Percentiles rank a stretch among this genome's conserved stretches.
Conservation (phyloP, 2,113 vertebrate genomes). For the Egretta garzetta region DNA sequence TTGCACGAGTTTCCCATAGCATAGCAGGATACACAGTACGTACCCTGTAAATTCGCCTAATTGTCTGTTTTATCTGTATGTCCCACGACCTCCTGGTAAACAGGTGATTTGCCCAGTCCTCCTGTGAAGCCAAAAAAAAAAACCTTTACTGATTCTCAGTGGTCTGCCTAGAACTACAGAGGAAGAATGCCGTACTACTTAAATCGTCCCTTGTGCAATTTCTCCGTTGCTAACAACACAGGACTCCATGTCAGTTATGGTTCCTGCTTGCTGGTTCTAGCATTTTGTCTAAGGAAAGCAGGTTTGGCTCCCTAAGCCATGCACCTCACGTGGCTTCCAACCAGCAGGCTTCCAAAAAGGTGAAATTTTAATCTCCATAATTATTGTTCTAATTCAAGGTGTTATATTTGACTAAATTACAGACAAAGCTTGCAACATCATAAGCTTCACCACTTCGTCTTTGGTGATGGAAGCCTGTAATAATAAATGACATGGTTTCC, state of each 20-base stretch:
- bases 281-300: not conserved
- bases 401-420: not conserved
- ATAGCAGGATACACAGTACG: fast-evolving
- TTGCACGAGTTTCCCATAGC: not conserved
- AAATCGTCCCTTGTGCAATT: not conserved
- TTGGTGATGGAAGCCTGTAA: not conserved
- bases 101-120: not conserved
- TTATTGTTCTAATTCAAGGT: not conserved
- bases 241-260: not conserved
- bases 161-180: not conserved
- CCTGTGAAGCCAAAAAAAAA: not conserved
- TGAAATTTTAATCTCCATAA: not conserved
- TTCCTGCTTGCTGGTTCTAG: not conserved
- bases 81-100: not conserved
- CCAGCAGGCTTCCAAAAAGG: not conserved
- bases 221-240: not conserved
- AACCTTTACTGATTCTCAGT: not conserved
- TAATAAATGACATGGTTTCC: not conserved
- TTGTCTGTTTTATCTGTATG: not conserved
- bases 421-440: not conserved
- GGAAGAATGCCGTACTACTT: not conserved
- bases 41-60: not conserved
- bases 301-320: not conserved
- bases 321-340: not conserved
- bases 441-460: not conserved